Evolutionary conservation across 2,888 invertebrate genomes (phyloP), one percentile per base, ranked within the genome.

Genomic region (Neoscelio sp.): DNA sequence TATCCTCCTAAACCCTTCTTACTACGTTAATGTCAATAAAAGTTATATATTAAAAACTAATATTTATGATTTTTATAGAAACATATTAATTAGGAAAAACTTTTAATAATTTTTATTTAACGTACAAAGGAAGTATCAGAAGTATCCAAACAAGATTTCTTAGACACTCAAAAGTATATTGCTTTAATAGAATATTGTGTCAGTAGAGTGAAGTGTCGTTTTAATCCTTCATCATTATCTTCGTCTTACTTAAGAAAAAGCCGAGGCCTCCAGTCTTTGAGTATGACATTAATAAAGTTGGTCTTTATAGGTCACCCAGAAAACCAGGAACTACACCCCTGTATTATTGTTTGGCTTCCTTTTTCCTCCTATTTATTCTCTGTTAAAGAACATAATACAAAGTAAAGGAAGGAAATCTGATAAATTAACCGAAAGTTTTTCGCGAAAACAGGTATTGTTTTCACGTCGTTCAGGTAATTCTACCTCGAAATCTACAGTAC

Each of bases 171-270:
- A n/a, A n/a, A n/a, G n/a, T 28, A 13, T 7, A 20, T 44, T 13
- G 15, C 3, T 7, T 10, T 30, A 35, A 46, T 33, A 12, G 33
- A 7, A 18, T 26, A 60, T 62, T 62, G 20, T 20, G 35, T n/a
- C 3, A 23, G 60, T 3, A 1, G 10, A 28, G 5, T 7, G n/a
- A 28, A 40, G 44, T 54, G 67, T 44, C 38, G 35, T 68, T 68
- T 68, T 33, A 68, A 56, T 46, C 33, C 17, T 1, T n/a, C 54
- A 6, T 46, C 56, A 56, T 68, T 68, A 56, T 56, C 35, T 28
- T 13, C 33, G 54, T 35, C 8, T 13, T 7, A 23, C 42, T 26
- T 3, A n/a, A 33, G 35, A 44, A 54, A 65, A 50, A 23, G 4
- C 10, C 35, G 35, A 35, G 35, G 7, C 10, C 7, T 23, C 23